Percentiles rank a stretch among this genome's conserved stretches.
Conservation (phyloP, 1,140 invertebrate genomes). For the Drosophila bocqueti region DNA sequence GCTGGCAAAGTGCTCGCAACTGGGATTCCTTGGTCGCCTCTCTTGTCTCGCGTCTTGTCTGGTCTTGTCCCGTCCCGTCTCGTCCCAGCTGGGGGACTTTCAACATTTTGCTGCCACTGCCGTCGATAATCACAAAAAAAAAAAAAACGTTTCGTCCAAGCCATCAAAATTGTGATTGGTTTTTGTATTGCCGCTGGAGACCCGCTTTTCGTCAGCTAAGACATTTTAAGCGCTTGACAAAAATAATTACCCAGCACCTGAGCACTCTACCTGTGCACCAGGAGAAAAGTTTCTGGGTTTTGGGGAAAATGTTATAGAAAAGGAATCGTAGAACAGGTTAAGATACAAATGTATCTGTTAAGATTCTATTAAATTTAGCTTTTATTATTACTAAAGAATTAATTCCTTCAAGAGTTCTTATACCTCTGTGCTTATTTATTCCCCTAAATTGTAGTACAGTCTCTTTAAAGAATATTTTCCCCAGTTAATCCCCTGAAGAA, state of each 20-base stretch:
- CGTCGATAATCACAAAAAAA: constrained; percentile 33
- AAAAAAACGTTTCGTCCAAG: constrained; percentile 50
- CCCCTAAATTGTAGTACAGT: background rate
- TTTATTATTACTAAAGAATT: background rate
- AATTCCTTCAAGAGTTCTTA: background rate
- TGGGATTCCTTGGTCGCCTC: constrained; percentile 28
- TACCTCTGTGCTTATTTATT: background rate
- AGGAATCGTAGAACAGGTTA: too few relatives aligned
- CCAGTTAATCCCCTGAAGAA: background rate
- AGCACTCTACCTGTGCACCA: constrained; percentile 39
- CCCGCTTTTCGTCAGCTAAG: constrained; percentile 31
- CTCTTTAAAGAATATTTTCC: background rate
- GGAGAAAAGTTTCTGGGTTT: constrained; percentile 1
- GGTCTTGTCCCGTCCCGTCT: background rate
- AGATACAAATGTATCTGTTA: too few relatives aligned
- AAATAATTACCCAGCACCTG: constrained; percentile 75
- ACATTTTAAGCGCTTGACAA: constrained; percentile 73
- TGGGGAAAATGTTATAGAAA: background rate
- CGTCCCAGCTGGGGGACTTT: constrained; percentile 29
- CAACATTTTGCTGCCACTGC: constrained; percentile 37
- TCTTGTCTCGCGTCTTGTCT: background rate
- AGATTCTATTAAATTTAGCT: too few relatives aligned
- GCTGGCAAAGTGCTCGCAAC: constrained; percentile 29
- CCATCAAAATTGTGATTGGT: constrained; percentile 63
- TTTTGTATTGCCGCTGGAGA: constrained; percentile 21